phyloP scores from a whole-genome alignment of 2,797 vertebrate genomes.

The Tadarida brasiliensis region DNA sequence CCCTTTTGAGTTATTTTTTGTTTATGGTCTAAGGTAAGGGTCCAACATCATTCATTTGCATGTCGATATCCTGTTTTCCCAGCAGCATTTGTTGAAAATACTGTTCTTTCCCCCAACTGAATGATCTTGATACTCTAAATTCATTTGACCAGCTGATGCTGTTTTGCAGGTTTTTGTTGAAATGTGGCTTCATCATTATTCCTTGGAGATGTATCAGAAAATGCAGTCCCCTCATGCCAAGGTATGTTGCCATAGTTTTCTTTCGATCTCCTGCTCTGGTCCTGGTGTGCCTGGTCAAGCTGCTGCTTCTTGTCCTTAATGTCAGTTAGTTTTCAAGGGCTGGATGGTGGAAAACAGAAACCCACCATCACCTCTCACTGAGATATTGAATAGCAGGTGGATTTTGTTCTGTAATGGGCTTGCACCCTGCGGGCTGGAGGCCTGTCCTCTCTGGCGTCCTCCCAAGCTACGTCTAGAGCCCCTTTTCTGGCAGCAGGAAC shows the following conservation, averaged over 20 bases:
- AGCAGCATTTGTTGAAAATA: background rate
- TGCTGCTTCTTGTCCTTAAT: background rate
- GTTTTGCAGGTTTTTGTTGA: constrained; percentile 96
- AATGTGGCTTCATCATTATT: constrained; percentile 99
- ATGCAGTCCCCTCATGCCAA: constrained; percentile 98
- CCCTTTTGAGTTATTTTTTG: background rate
- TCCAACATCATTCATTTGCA: background rate
- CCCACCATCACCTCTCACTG: background rate
- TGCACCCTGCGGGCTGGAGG: background rate
- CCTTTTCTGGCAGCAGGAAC: background rate
- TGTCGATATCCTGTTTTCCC: background rate
- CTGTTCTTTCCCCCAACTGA: background rate
- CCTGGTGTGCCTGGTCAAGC: background rate
- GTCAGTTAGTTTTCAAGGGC: background rate
- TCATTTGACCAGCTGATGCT: background rate
- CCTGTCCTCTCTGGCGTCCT: background rate
- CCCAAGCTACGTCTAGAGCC: background rate
- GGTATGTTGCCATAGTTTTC: constrained; percentile 88
- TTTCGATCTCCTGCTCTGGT: background rate
- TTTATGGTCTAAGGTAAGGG: background rate
- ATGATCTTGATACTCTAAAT: no score
- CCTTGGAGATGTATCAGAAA: constrained; percentile 98
- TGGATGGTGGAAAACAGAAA: background rate
- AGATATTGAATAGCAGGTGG: background rate
- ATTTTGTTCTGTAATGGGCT: background rate